Conservation (phyloP, 2,888 invertebrate genomes). For the Arctia plantaginis region DNA sequence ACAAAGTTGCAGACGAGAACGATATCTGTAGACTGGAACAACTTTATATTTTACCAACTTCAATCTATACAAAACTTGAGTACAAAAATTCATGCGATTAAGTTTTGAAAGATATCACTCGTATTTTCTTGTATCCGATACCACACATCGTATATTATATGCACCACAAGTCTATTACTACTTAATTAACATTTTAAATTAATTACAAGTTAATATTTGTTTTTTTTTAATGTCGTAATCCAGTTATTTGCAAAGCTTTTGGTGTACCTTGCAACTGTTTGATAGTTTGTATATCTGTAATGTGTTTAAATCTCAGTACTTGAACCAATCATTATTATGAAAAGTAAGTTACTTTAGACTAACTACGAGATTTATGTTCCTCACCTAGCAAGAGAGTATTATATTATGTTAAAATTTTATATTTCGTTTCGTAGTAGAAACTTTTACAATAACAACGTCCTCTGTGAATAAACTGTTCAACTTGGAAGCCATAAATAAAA, state of each 20-base stretch:
- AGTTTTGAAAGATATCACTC: conserved; percentile 7
- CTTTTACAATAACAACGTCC: conserved; percentile 15
- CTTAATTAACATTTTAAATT: not conserved
- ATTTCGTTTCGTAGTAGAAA: conserved; percentile 4
- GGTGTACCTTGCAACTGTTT: no score
- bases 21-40: conserved; percentile 42
- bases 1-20: conserved; percentile 42
- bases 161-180: not conserved
- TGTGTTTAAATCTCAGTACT: not conserved
- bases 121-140: not conserved
- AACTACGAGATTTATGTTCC: not conserved
- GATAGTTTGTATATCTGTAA: no score
- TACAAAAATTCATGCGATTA: conserved; percentile 14
- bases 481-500: conserved; percentile 17
- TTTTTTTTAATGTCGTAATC: no score
- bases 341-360: not conserved
- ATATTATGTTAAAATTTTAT: conserved; percentile 1
- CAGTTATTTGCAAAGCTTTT: no score
- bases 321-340: not conserved
- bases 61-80: conserved; percentile 36
- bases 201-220: no score
- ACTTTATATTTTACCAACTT: conserved; percentile 44
- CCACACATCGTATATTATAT: not conserved
- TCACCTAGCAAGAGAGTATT: not conserved
- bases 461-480: conserved; percentile 6